Percentiles rank a stretch among this genome's conserved stretches.
Evolutionary conservation across 23 tunicate genomes (phyloP).

Genomic region (Halocynthia roretzi): DNA sequence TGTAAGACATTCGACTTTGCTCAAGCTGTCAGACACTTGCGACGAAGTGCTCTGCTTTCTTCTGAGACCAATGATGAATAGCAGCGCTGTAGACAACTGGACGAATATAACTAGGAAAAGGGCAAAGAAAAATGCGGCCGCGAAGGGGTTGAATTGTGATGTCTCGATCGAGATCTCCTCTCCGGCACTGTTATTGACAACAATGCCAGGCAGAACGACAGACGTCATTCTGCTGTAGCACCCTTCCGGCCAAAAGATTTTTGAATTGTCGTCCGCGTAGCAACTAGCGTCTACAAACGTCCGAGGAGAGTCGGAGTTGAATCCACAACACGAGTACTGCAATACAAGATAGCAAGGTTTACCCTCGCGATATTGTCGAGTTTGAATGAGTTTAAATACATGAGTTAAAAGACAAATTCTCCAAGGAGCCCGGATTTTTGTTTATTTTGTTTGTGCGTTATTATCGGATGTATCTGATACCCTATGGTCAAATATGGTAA

Average conservation of each 20-base stretch:
- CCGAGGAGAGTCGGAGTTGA: not conserved
- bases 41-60: no score
- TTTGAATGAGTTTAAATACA: no score
- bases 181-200: not conserved
- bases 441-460: no score
- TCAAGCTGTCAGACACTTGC: no score
- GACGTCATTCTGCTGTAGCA: conserved; percentile 6
- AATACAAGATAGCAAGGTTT: not conserved
- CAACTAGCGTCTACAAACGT: not conserved
- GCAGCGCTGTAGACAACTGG: not conserved
- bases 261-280: not conserved
- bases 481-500: no score
- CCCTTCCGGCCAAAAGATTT: conserved; percentile 3
- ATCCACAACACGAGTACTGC: conserved; percentile 6
- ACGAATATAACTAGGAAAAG: not conserved
- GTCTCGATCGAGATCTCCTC: not conserved
- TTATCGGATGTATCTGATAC: no score
- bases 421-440: no score
- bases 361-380: no score
- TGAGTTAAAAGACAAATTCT: no score
- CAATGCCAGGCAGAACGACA: not conserved
- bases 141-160: not conserved
- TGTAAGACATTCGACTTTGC: no score
- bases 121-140: not conserved
- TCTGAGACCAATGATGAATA: no score